These are phyloP conservation scores for Benthochromis sp. DNA, from an alignment of 2,113 vertebrate species.

Conservation along the genomic window DNA sequence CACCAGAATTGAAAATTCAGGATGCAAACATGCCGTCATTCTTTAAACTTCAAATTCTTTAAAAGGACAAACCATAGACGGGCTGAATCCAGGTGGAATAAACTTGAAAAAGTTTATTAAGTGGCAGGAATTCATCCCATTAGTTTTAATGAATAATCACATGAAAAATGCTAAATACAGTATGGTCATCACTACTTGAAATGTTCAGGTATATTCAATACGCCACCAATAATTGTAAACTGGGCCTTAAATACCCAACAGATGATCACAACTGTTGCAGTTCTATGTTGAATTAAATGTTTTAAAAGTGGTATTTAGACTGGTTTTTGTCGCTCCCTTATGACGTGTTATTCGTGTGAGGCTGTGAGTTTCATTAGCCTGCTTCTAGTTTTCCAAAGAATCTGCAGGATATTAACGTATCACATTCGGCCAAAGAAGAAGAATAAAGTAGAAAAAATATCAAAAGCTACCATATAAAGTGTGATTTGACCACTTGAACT, in stretches of 20 bases:
- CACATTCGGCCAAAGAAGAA: not conserved
- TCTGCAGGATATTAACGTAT: not conserved
- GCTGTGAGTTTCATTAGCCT: not conserved
- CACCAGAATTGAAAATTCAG: not conserved
- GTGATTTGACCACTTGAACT: slow-evolving; percentile 44
- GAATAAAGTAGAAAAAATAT: not conserved
- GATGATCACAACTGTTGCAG: not conserved
- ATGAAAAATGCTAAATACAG: not conserved
- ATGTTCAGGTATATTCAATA: not conserved
- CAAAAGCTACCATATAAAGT: not conserved
- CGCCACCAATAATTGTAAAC: not conserved
- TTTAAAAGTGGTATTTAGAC: not conserved
- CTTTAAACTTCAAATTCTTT: not conserved
- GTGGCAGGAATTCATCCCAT: not conserved
- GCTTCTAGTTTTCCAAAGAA: not conserved
- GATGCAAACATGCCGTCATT: not conserved
- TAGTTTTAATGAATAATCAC: not conserved
- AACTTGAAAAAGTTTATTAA: not conserved
- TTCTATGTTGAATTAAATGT: not conserved
- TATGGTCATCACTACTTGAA: not conserved
- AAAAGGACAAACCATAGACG: not conserved
- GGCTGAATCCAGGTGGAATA: not conserved
- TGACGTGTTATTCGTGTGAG: not conserved
- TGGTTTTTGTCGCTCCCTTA: not conserved
- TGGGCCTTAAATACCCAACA: not conserved